Evolutionary conservation across 2,113 vertebrate genomes (phyloP).

Genomic region (Leptosomus discolor): DNA sequence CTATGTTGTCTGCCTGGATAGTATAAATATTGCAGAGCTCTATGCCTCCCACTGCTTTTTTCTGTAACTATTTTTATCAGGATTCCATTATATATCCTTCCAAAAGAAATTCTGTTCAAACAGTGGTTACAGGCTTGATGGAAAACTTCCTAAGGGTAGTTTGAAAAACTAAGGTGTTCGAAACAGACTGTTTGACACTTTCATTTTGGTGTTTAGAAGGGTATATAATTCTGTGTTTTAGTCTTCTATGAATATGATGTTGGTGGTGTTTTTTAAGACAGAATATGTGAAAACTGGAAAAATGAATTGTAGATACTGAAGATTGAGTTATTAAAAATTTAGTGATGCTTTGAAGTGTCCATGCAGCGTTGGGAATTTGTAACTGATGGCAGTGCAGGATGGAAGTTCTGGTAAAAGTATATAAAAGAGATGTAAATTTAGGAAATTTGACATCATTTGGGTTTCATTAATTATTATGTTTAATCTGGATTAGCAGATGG

Average conservation of each 20-base stretch:
- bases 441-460: neutral
- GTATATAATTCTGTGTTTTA: neutral
- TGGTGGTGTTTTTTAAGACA: neutral
- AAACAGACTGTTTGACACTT: neutral
- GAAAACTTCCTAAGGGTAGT: neutral
- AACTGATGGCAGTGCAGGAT: neutral
- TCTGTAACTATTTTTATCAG: constrained; percentile 5
- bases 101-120: neutral
- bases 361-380: neutral
- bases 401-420: neutral
- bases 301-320: neutral
- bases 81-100: neutral
- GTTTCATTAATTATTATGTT: neutral
- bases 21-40: constrained; percentile 31
- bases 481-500: neutral
- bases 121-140: neutral
- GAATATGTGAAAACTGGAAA: neutral
- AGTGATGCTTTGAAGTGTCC: neutral
- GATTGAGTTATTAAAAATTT: neutral
- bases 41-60: neutral
- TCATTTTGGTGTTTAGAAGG: neutral
- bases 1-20: neutral
- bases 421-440: neutral
- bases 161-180: neutral
- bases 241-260: neutral